A percentile compares a stretch with the other conserved stretches of the same genome.
These are phyloP conservation scores for Pocillopora verrucosa DNA, from an alignment of 64 coral and sea anemone species.

Conservation along the genomic window DNA sequence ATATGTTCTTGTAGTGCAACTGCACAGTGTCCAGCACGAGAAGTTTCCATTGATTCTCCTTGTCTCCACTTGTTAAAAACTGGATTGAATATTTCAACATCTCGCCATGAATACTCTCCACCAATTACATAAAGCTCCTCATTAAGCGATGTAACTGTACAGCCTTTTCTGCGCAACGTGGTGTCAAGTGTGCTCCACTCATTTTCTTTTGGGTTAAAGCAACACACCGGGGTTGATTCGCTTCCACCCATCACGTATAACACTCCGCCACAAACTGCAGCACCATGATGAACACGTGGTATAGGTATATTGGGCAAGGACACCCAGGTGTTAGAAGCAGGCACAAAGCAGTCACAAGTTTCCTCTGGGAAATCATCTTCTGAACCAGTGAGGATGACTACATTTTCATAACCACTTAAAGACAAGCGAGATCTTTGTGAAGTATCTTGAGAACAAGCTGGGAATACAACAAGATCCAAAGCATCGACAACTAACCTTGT, in stretches of 20 bases:
- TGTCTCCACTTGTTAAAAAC: slow-evolving; percentile 11
- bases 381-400: too few relatives aligned
- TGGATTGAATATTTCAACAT: slow-evolving; percentile 17
- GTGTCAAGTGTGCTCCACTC: not conserved
- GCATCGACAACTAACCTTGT: slow-evolving; percentile 5
- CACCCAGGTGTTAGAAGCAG: too few relatives aligned
- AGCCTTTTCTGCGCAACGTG: not conserved
- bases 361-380: too few relatives aligned
- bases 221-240: too few relatives aligned
- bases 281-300: too few relatives aligned
- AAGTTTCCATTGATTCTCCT: slow-evolving; percentile 9
- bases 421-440: too few relatives aligned
- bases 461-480: not conserved
- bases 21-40: slow-evolving; percentile 15
- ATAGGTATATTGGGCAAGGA: too few relatives aligned
- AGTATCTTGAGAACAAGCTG: too few relatives aligned
- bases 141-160: not conserved
- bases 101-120: not conserved
- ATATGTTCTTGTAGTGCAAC: slow-evolving; percentile 1
- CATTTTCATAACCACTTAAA: too few relatives aligned
- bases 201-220: not conserved
- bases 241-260: not conserved
- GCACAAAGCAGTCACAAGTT: too few relatives aligned
- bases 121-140: slow-evolving; percentile 45
- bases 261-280: slow-evolving; percentile 9